A percentile compares a stretch with the other conserved stretches of the same genome.
Conservation (phyloP, 2,113 vertebrate genomes). For the Manacus vitellinus region DNA sequence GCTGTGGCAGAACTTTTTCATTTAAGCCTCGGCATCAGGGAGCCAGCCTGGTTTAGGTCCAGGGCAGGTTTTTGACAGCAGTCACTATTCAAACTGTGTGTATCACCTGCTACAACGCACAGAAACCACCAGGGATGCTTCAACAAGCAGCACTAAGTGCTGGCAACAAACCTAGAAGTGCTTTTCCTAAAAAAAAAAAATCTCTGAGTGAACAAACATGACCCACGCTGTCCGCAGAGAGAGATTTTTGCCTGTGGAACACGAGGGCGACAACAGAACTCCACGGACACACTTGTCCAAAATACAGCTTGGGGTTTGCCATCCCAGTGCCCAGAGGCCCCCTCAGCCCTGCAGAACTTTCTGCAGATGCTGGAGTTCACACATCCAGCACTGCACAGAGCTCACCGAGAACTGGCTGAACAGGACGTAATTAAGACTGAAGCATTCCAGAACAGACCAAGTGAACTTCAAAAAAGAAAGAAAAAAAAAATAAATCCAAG, state of each 20-base stretch:
- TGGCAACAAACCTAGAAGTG: background rate
- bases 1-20: background rate
- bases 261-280: fast-evolving
- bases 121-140: background rate
- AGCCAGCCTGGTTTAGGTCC: background rate
- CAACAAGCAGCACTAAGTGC: background rate
- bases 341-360: background rate
- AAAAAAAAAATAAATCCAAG: background rate
- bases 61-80: background rate
- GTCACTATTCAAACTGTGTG: background rate
- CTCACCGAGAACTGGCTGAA: conserved; percentile 49
- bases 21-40: background rate
- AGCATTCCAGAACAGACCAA: conserved; percentile 52
- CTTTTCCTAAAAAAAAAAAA: background rate
- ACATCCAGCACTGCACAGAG: background rate
- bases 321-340: background rate
- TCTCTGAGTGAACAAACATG: background rate
- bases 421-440: conserved; percentile 42
- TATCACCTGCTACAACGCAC: background rate
- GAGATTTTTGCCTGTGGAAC: background rate
- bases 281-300: background rate
- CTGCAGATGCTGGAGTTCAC: background rate
- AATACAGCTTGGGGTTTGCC: background rate
- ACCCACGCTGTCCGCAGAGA: background rate
- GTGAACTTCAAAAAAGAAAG: conserved; percentile 46